phyloP scores from a whole-genome alignment of 2,797 vertebrate genomes.

The Melanotaenia pygmaea region DNA sequence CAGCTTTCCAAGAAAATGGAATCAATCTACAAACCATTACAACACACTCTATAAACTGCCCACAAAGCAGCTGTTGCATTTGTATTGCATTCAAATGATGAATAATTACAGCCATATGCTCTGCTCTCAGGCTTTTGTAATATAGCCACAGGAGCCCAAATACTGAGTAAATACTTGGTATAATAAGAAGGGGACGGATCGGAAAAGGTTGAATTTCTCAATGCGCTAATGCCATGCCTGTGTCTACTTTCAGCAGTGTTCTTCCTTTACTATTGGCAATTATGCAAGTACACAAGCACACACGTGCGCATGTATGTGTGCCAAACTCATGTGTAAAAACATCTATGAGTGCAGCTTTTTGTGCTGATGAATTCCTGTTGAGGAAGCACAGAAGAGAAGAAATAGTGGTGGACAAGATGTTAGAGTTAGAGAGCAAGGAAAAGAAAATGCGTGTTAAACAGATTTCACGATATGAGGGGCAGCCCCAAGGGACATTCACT shows the following conservation, averaged over 20 bases:
- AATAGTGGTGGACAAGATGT: conserved; percentile 59
- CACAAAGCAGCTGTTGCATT: conserved; percentile 51
- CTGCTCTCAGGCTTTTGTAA: conserved; percentile 46
- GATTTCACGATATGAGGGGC: conserved; percentile 67
- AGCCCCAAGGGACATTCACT: conserved; percentile 72
- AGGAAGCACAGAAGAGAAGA: conserved; percentile 70
- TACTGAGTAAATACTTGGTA: conserved; percentile 52
- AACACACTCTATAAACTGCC: conserved; percentile 37
- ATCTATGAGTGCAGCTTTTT: conserved; percentile 68
- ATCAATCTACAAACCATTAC: conserved; percentile 54
- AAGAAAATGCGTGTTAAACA: conserved; percentile 63
- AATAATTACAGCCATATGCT: conserved; percentile 60
- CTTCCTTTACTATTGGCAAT: conserved; percentile 47
- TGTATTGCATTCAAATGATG: conserved; percentile 48
- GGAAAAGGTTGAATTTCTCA: conserved; percentile 32
- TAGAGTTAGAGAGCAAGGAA: conserved; percentile 66
- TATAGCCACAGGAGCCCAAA: conserved; percentile 46
- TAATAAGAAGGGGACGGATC: conserved; percentile 38
- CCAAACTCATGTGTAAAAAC: conserved; percentile 62
- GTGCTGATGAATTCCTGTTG: conserved; percentile 61
- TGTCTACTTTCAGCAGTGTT: conserved; percentile 69
- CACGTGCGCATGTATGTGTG: conserved; percentile 69
- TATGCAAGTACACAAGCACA: conserved; percentile 55
- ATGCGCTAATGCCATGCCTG: conserved; percentile 74
- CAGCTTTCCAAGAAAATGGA: conserved; percentile 56